phyloP scores from a whole-genome alignment of 2,888 invertebrate genomes.

The Chymomyza caudatula region DNA sequence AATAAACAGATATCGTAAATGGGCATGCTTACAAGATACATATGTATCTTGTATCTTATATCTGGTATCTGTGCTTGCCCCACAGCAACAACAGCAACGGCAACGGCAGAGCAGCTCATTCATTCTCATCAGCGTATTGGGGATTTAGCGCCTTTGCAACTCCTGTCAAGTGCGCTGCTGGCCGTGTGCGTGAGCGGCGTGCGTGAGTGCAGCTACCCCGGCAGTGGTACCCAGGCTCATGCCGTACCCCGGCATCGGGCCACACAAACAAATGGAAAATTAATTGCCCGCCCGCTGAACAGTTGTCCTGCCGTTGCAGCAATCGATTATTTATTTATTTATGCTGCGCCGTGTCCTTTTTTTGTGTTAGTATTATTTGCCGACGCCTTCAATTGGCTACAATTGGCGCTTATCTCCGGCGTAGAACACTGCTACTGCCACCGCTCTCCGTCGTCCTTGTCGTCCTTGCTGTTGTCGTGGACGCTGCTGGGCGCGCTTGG shows the following conservation, averaged over 20 bases:
- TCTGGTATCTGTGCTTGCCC: background rate
- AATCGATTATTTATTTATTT: conserved; percentile 71
- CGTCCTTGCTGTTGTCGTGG: background rate
- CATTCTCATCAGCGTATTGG: conserved; percentile 69
- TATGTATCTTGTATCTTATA: conserved; percentile 28
- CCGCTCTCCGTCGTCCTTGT: background rate
- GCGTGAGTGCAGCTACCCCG: conserved; percentile 36
- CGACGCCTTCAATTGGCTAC: conserved; percentile 61
- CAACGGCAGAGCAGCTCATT: conserved; percentile 40
- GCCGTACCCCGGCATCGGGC: background rate
- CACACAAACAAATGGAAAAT: conserved; percentile 64
- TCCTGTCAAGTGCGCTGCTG: conserved; percentile 42
- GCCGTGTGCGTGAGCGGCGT: conserved; percentile 46
- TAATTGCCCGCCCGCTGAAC: conserved; percentile 50
- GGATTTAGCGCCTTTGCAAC: conserved; percentile 61
- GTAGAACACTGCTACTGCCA: conserved; percentile 1
- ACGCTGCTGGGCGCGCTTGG: conserved; percentile 16
- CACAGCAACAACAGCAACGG: conserved; percentile 4
- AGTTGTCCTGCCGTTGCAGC: conserved; percentile 18
- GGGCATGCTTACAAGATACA: conserved; percentile 18
- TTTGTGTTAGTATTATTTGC: background rate
- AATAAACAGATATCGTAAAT: conserved; percentile 14
- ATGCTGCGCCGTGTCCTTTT: conserved; percentile 50
- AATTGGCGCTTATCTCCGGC: conserved; percentile 63
- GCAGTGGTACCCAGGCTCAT: background rate